Percentiles rank a stretch among this genome's conserved stretches.
Conservation (phyloP, 2,797 vertebrate genomes). For the Astyanax mexicanus region DNA sequence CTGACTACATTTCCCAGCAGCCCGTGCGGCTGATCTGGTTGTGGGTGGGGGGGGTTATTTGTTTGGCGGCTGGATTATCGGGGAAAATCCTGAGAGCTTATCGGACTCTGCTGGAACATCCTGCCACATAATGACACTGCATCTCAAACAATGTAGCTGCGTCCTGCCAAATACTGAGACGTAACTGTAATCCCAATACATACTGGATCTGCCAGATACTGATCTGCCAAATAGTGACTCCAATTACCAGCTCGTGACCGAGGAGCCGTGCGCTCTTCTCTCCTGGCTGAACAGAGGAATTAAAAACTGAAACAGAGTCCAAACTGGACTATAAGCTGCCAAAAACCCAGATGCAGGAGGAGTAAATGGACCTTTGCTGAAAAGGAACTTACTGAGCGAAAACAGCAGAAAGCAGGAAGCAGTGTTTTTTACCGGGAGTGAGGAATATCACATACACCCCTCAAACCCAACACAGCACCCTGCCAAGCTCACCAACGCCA, state of each 20-base stretch:
- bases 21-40: neutral
- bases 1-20: constrained; percentile 46
- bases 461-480: constrained; percentile 1
- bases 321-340: constrained; percentile 22
- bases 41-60: neutral
- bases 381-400: too few relatives aligned
- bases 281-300: neutral
- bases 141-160: constrained; percentile 5
- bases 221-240: constrained; percentile 40
- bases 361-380: neutral
- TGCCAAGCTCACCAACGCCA: neutral
- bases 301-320: neutral
- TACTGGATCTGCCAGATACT: neutral
- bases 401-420: too few relatives aligned
- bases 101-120: constrained; percentile 25
- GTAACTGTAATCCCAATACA: constrained; percentile 17
- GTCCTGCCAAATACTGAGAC: constrained; percentile 21
- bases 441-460: constrained; percentile 12
- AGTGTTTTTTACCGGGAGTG: constrained; percentile 9
- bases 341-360: neutral
- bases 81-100: constrained; percentile 38
- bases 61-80: neutral
- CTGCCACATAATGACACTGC: constrained; percentile 36
- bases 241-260: neutral
- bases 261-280: constrained; percentile 1